Evolutionary conservation across 2,113 vertebrate genomes (phyloP).

Genomic region (Platichthys flesus): DNA sequence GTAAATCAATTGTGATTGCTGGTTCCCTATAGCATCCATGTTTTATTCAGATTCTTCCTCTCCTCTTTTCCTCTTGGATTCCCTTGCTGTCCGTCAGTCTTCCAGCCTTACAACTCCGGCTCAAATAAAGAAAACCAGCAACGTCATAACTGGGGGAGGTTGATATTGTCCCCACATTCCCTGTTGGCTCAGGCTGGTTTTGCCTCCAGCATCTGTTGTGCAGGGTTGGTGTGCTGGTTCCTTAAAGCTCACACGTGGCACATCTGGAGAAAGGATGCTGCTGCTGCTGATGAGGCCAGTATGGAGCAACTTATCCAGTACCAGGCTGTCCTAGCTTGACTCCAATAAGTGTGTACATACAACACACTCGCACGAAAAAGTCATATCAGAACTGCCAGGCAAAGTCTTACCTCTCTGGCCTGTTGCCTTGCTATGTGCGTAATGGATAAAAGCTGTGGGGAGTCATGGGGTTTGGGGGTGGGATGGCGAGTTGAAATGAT

Average conservation of each 20-base stretch:
- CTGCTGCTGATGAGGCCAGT: slow-evolving; percentile 55
- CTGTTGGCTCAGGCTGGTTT: slow-evolving; percentile 55
- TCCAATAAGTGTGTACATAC: slow-evolving; percentile 14
- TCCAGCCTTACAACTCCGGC: slow-evolving; percentile 41
- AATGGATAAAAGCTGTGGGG: slow-evolving; percentile 50
- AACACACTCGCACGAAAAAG: background rate
- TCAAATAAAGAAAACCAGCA: slow-evolving; percentile 50
- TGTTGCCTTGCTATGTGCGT: slow-evolving; percentile 21
- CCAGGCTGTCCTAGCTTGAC: slow-evolving; percentile 59
- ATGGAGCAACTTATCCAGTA: slow-evolving; percentile 65
- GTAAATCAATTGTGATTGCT: slow-evolving; percentile 36
- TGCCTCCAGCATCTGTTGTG: slow-evolving; percentile 77
- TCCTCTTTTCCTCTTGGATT: background rate
- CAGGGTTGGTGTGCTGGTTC: slow-evolving; percentile 66
- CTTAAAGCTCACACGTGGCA: slow-evolving; percentile 80
- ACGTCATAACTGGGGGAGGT: slow-evolving; percentile 59
- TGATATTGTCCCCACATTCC: slow-evolving; percentile 71
- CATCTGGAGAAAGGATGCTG: slow-evolving; percentile 84
- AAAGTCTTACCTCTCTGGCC: slow-evolving; percentile 40
- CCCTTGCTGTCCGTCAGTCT: slow-evolving; percentile 29
- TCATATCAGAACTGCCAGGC: slow-evolving; percentile 22
- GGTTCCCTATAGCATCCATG: too few relatives aligned
- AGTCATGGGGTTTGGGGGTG: slow-evolving; percentile 8
- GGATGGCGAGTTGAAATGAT: slow-evolving; percentile 7
- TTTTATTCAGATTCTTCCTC: too few relatives aligned